Base-by-base conservation (phyloP, 1,140 invertebrate genomes). In the Proctacanthus coquilletti region DNA sequence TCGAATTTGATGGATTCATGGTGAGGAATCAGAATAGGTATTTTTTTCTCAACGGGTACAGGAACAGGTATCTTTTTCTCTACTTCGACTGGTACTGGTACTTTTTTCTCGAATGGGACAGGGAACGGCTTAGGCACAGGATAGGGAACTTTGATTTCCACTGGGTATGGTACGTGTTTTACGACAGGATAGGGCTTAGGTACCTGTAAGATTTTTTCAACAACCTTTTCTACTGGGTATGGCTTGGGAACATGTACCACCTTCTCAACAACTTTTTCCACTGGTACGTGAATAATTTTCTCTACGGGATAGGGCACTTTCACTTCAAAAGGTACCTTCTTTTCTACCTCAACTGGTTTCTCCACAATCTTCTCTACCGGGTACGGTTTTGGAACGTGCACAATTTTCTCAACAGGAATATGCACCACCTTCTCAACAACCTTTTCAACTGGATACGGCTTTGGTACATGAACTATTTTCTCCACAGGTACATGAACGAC, bases 61-160 rank as follows among this genome's bases (percentile, higher is more conserved):
- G 14, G 46, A 42, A 5, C 25, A 31, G 18, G 41, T 34, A 27
- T 27, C 41, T 56, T 64, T 31, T 64, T 64, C 34, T 69, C 65
- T 1, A 72, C 62, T 45, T 65, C 60, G 35, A 44, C 52, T 3
- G 53, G 54, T 3, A 70, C 63, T 0, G 69, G 66, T 5, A 71
- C 61, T 49, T 59, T 65, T 42, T 70, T 70, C 43, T 72, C 68
- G 13, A 70, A 53, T 4, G 58, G 57, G 18, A 69, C 62, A 3
- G 64, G 63, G 15, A 75, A 70, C 0, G 72, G 69, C 1, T 40
- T 36, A 3, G 42, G 42, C 2, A 72, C 74, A 30, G 64, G 58
- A 36, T 71, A 74, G 5, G 70, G 69, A 2, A 75, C 68, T 52
- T 70, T 71, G 2, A 76, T 64, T 69, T 44, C 61, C 9, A 69